Percentiles rank a stretch among this genome's conserved stretches.
Conservation (phyloP, 1,140 invertebrate genomes). For the Micrasema longulum region DNA sequence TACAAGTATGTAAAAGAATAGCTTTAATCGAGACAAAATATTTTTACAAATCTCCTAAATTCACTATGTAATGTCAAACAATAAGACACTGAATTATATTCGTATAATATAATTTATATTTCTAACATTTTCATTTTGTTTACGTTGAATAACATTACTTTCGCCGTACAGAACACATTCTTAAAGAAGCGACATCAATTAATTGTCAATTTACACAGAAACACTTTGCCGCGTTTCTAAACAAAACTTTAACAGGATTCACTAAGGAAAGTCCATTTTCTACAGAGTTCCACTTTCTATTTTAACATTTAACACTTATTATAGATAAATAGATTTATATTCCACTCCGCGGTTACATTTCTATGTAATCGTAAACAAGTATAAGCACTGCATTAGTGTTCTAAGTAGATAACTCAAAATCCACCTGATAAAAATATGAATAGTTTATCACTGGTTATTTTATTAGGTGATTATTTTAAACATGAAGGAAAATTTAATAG, state of each 20-base stretch:
- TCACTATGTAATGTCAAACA: conserved; percentile 30
- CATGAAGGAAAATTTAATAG: conserved; percentile 72
- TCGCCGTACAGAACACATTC: conserved; percentile 13
- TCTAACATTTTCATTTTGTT: conserved; percentile 6
- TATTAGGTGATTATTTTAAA: too few relatives aligned
- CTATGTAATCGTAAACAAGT: not conserved
- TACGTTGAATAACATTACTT: conserved; percentile 9
- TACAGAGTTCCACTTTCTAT: conserved; percentile 21
- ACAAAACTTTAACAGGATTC: conserved; percentile 27
- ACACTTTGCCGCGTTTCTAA: not conserved
- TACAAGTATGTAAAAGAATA: conserved; percentile 33
- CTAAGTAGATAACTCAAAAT: too few relatives aligned
- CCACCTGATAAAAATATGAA: too few relatives aligned
- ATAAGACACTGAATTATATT: conserved; percentile 40
- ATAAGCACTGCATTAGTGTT: conserved; percentile 13
- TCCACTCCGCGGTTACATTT: conserved; percentile 10
- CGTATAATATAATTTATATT: conserved; percentile 11
- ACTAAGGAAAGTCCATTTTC: conserved; percentile 4
- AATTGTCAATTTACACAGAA: not conserved
- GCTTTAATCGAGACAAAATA: conserved; percentile 37
- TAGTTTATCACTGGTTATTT: too few relatives aligned
- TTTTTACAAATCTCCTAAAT: conserved; percentile 38
- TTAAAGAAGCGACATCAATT: conserved; percentile 2
- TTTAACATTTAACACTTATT: conserved; percentile 20
- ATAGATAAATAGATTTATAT: conserved; percentile 11